These are phyloP conservation scores for Antheraea pernyi DNA, from an alignment of 1,140 invertebrate genomes.

Conservation along the genomic window DNA sequence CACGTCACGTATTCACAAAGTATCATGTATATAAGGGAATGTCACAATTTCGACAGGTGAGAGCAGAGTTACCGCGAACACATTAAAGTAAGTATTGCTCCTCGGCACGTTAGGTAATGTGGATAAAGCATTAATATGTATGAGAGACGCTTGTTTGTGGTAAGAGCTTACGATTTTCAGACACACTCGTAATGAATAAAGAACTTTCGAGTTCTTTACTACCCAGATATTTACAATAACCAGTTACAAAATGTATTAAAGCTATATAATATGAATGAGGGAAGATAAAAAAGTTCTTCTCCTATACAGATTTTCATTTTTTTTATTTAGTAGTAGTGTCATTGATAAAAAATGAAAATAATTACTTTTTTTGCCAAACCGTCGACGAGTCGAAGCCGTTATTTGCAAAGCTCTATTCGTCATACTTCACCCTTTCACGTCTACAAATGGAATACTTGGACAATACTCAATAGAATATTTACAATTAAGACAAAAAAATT, in stretches of 20 bases:
- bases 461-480: too few species aligned
- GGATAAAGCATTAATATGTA: constrained; percentile 71
- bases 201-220: constrained; percentile 20
- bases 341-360: too few species aligned
- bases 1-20: constrained; percentile 12
- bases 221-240: background rate
- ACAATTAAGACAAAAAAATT: too few species aligned
- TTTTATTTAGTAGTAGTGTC: too few species aligned
- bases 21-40: constrained; percentile 10
- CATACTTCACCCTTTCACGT: too few species aligned
- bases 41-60: constrained; percentile 50
- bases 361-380: too few species aligned
- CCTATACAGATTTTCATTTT: too few species aligned
- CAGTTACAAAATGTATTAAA: background rate
- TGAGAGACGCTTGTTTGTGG: constrained; percentile 45
- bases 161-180: constrained; percentile 39
- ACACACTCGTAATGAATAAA: constrained; percentile 40
- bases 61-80: constrained; percentile 49
- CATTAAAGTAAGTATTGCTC: constrained; percentile 52
- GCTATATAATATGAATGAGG: too few species aligned
- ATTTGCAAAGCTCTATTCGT: too few species aligned
- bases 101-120: constrained; percentile 52
- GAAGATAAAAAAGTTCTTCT: too few species aligned
- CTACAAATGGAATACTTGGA: too few species aligned
- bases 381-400: too few species aligned